A percentile compares a stretch with the other conserved stretches of the same genome.
Evolutionary conservation across 1,140 invertebrate species (phyloP).

Genomic region (Harpegnathos saltator): DNA sequence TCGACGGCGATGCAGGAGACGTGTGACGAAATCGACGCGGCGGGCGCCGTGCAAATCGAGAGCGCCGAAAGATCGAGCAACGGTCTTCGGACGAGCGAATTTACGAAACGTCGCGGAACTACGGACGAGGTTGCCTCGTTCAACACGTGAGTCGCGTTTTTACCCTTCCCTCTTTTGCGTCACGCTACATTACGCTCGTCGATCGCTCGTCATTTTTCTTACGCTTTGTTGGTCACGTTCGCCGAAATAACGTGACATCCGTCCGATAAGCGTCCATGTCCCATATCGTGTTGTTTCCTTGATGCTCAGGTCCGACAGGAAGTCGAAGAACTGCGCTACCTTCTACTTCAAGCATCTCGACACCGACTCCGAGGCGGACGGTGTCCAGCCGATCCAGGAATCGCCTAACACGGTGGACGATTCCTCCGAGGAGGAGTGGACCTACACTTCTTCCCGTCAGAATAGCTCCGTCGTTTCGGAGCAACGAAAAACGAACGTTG

Average conservation of each 20-base stretch:
- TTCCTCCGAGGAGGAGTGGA: slow-evolving; percentile 91
- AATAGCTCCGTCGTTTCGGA: slow-evolving; percentile 67
- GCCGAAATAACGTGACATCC: too few relatives aligned
- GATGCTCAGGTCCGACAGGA: slow-evolving; percentile 88
- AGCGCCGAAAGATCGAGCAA: slow-evolving; percentile 59
- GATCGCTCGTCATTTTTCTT: background rate
- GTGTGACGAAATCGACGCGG: slow-evolving; percentile 79
- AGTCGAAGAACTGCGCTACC: slow-evolving; percentile 92
- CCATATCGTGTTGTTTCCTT: slow-evolving; percentile 13
- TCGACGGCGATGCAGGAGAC: slow-evolving; percentile 76
- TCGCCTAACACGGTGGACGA: slow-evolving; percentile 85
- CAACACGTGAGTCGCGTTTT: slow-evolving; percentile 79
- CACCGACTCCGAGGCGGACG: slow-evolving; percentile 90
- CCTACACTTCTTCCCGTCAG: slow-evolving; percentile 86
- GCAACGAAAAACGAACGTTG: slow-evolving; percentile 75
- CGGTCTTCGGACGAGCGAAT: slow-evolving; percentile 36
- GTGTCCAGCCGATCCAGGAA: slow-evolving; percentile 67
- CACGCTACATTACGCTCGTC: background rate
- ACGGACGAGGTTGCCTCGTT: slow-evolving; percentile 80
- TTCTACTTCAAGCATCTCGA: slow-evolving; percentile 94
- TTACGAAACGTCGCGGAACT: slow-evolving; percentile 64
- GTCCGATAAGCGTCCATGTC: too few relatives aligned
- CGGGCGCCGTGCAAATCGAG: slow-evolving; percentile 32
- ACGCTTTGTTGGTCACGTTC: too few relatives aligned
- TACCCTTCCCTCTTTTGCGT: background rate